Conservation (phyloP, 2,797 vertebrate genomes). For the Eleutherodactylus coqui region DNA sequence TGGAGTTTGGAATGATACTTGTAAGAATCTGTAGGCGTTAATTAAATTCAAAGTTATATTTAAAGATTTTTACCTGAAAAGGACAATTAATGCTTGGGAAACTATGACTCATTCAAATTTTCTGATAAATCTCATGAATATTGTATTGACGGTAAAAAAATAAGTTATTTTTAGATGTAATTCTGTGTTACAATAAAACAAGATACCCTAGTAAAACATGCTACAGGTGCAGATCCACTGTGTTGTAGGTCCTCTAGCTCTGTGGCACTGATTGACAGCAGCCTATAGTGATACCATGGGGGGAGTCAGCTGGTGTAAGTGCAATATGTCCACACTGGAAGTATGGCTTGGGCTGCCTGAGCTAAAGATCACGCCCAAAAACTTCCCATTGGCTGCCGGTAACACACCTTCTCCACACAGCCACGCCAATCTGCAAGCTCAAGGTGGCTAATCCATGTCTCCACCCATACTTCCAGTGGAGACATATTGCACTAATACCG, state of each 20-base stretch:
- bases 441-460: no score
- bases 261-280: background rate
- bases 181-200: background rate
- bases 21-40: slow-evolving; percentile 21
- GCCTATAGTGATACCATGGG: no score
- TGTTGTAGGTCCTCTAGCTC: background rate
- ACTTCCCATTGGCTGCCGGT: no score
- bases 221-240: background rate
- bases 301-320: no score
- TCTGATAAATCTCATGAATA: slow-evolving; percentile 6
- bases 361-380: no score
- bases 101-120: slow-evolving; percentile 25
- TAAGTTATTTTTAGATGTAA: background rate
- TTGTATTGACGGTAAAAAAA: background rate
- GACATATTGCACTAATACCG: no score
- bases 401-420: no score
- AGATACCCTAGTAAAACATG: background rate
- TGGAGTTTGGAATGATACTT: background rate
- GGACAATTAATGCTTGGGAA: background rate
- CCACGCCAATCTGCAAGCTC: no score
- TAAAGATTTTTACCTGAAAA: slow-evolving; percentile 6
- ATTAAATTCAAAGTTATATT: background rate
- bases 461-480: no score
- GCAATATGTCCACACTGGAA: no score
- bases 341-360: no score